phyloP scores from a whole-genome alignment of 2,113 vertebrate species.

The pig (Sus scrofa) region T2T-Sscrofa CM000813.6:102537501-102538000 shows the following conservation, averaged over 20 bases:
- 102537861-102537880: neutral
- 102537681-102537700: neutral
- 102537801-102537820: neutral
- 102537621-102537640: neutral
- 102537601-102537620: neutral
- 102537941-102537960: neutral
- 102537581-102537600: neutral
- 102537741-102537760: neutral
- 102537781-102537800: neutral
- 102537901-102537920: neutral
- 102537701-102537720: neutral
- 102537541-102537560: neutral
- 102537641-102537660: neutral
- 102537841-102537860: neutral
- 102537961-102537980: neutral
- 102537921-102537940: neutral
- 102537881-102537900: neutral
- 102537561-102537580: neutral
- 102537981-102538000: neutral
- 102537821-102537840: neutral
- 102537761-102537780: neutral
- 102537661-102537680: neutral
- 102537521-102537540: conserved; percentile 31
- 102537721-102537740: neutral
- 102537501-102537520: conserved; percentile 13